A percentile compares a stretch with the other conserved stretches of the same genome.
Evolutionary conservation across 2,888 invertebrate species (phyloP).

Genomic region (Rhagonycha lutea): DNA sequence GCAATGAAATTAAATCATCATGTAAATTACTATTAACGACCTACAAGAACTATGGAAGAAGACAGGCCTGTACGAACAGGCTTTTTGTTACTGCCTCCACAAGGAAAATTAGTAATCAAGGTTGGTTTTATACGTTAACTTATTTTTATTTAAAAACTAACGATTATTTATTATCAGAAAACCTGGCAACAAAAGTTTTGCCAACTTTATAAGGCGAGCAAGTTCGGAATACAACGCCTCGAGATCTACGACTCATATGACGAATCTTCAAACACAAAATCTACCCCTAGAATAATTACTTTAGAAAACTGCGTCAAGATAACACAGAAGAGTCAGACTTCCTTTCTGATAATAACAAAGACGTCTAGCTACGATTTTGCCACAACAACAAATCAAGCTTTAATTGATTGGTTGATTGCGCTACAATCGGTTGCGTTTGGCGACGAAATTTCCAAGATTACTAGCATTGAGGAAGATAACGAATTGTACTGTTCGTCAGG

Average conservation of each 20-base stretch:
- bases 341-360: conserved; percentile 74
- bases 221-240: conserved; percentile 81
- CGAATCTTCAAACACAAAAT: conserved; percentile 62
- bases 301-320: conserved; percentile 89
- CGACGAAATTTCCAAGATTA: conserved; percentile 60
- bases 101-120: conserved; percentile 78
- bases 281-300: conserved; percentile 76
- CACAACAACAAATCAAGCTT: conserved; percentile 70
- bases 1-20: neutral
- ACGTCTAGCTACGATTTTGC: conserved; percentile 64
- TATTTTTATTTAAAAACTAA: neutral
- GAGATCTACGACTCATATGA: conserved; percentile 85
- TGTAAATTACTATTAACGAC: neutral
- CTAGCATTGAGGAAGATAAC: conserved; percentile 80
- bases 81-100: conserved; percentile 77
- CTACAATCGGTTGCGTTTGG: conserved; percentile 83
- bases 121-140: conserved; percentile 47
- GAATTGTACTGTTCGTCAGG: conserved; percentile 86
- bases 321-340: conserved; percentile 64
- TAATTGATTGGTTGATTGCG: conserved; percentile 77
- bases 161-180: conserved; percentile 66
- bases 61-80: conserved; percentile 78
- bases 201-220: conserved; percentile 79
- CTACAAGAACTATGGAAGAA: conserved; percentile 63
- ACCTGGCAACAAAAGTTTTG: conserved; percentile 81